Percentiles rank a stretch among this genome's conserved stretches.
phyloP scores from a whole-genome alignment of 2,797 vertebrate species.

The Darevskia nairensis region DNA sequence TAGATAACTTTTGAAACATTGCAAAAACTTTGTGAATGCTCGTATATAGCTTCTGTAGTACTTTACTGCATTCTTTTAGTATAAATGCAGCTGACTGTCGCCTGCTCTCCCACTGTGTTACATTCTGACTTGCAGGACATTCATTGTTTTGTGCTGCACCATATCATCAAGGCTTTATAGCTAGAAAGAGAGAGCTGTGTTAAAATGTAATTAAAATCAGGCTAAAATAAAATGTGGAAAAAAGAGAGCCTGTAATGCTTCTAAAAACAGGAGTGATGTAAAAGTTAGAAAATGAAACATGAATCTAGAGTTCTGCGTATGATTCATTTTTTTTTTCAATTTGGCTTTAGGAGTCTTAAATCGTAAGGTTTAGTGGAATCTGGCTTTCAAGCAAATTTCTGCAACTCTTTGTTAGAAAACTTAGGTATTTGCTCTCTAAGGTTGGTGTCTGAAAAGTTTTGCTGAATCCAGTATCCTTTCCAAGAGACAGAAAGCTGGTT shows the following conservation, averaged over 20 bases:
- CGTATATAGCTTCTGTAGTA: background rate
- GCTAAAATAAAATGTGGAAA: background rate
- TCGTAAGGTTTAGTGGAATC: background rate
- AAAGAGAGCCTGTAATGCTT: background rate
- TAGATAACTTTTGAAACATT: background rate
- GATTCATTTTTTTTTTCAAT: background rate
- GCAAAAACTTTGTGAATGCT: background rate
- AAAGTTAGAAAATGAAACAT: constrained; percentile 1
- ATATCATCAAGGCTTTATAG: background rate
- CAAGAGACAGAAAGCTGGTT: background rate
- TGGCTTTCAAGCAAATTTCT: background rate
- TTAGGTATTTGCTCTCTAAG: background rate
- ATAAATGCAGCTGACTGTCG: background rate
- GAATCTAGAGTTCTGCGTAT: background rate
- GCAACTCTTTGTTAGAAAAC: background rate
- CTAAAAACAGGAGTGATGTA: background rate
- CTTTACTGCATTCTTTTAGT: background rate
- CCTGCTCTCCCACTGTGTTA: background rate
- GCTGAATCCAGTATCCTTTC: background rate
- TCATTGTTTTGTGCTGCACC: background rate
- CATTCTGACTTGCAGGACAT: background rate
- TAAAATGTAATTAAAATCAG: background rate
- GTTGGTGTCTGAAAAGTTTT: background rate
- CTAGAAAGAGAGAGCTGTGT: background rate
- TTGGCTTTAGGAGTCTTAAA: background rate